Conservation (phyloP, 2,888 invertebrate genomes). For the Glyphotaelius pellucidus region DNA sequence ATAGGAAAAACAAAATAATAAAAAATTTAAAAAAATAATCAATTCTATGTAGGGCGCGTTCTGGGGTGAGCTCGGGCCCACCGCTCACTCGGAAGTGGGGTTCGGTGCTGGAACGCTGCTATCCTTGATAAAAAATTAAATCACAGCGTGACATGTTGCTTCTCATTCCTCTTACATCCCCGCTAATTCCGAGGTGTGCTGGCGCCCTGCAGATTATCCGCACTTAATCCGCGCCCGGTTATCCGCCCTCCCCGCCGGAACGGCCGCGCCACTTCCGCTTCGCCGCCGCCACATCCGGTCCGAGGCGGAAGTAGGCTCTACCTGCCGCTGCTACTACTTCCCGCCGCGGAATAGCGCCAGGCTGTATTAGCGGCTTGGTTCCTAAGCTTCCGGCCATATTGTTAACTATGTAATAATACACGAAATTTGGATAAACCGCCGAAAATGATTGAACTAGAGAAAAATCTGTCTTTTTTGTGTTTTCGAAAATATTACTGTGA, state of each 20-base stretch:
- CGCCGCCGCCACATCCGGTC: constrained; percentile 20
- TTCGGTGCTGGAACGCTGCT: no score
- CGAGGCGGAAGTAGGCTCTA: background rate
- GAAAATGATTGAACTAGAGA: background rate
- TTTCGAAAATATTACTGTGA: no score
- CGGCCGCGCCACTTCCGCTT: constrained; percentile 34
- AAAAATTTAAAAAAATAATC: no score
- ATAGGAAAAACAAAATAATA: no score
- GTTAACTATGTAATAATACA: background rate
- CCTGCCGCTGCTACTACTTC: background rate
- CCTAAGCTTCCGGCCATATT: background rate
- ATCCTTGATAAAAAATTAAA: no score
- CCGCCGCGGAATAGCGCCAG: constrained; percentile 8
- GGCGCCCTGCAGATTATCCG: constrained; percentile 18
- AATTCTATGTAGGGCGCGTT: no score
- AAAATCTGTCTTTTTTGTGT: no score
- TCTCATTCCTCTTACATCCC: background rate
- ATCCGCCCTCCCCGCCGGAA: constrained; percentile 35
- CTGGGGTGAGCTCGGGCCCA: no score
- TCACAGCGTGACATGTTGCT: background rate
- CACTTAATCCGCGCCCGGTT: constrained; percentile 30
- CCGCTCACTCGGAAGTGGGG: no score
- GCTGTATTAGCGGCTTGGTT: background rate
- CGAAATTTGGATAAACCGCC: background rate
- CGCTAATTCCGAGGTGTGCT: background rate